Evolutionary conservation across 2,113 vertebrate genomes (phyloP).

Genomic region (Girardinichthys multiradiatus): DNA sequence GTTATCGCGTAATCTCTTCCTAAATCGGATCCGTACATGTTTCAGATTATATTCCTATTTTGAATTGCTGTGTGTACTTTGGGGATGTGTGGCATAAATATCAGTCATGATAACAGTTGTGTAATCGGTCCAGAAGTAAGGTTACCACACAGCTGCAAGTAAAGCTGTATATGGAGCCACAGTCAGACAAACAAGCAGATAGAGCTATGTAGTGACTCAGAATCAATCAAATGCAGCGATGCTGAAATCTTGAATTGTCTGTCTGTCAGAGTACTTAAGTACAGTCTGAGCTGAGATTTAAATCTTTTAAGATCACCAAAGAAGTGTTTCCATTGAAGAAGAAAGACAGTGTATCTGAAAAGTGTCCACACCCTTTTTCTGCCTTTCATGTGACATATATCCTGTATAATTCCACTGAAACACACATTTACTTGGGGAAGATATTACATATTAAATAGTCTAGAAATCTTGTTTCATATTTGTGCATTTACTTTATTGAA

Average conservation of each 20-base stretch:
- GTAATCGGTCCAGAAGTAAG: constrained; percentile 49
- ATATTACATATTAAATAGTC: no score
- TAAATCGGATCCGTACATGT: constrained; percentile 36
- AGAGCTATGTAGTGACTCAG: constrained; percentile 35
- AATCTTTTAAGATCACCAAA: neutral
- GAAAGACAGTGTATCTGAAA: no score
- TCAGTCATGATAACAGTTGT: constrained; percentile 62
- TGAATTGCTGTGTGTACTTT: constrained; percentile 3
- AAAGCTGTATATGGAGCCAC: constrained; percentile 28
- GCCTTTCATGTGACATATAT: no score
- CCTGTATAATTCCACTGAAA: no score
- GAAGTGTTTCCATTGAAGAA: no score
- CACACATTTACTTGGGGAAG: no score
- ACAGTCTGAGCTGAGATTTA: constrained; percentile 15
- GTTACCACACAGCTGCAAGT: constrained; percentile 19
- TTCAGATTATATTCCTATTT: constrained; percentile 26
- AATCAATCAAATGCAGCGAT: constrained; percentile 8
- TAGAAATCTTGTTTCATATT: no score
- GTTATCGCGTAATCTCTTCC: constrained; percentile 16
- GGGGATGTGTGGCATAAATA: constrained; percentile 71
- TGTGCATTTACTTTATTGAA: no score
- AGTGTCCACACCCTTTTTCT: neutral
- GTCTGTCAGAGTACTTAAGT: constrained; percentile 28
- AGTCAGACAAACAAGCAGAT: neutral
- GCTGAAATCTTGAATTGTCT: constrained; percentile 25